Percentiles rank a stretch among this genome's conserved stretches.
Conservation (phyloP, 2,888 invertebrate species). For the Anoncus sp. region DNA sequence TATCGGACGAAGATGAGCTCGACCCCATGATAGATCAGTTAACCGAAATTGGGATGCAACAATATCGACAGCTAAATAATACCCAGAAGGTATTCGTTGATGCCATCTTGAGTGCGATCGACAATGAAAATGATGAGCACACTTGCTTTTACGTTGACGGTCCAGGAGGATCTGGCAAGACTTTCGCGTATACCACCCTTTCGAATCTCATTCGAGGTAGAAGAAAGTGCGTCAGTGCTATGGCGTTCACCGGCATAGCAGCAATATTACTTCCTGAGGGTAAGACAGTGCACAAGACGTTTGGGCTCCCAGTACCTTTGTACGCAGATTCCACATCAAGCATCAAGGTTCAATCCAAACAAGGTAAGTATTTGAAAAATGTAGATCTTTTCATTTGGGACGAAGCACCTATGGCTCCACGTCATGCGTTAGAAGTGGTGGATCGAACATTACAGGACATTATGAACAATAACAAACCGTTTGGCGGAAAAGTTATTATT, state of each 20-base stretch:
- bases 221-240: not conserved
- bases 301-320: no score
- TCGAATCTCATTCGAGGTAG: not conserved
- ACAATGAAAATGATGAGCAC: not conserved
- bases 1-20: slow-evolving; percentile 9
- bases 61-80: slow-evolving; percentile 21
- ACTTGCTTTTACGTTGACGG: no score
- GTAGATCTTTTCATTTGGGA: no score
- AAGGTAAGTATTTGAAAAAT: no score
- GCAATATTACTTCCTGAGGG: not conserved
- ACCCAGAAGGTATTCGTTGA: slow-evolving; percentile 44
- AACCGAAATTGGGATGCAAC: not conserved
- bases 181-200: no score
- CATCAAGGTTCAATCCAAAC: slow-evolving; percentile 35
- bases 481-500: slow-evolving; percentile 69
- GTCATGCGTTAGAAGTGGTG: slow-evolving; percentile 64
- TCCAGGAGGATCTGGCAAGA: no score
- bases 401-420: no score
- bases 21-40: not conserved
- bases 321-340: slow-evolving; percentile 46
- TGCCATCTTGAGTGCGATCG: slow-evolving; percentile 65
- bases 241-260: no score
- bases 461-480: slow-evolving; percentile 60
- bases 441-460: no score
- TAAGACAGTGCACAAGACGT: no score